phyloP scores from a whole-genome alignment of 2,888 invertebrate species.

The Eulithis prunata region DNA sequence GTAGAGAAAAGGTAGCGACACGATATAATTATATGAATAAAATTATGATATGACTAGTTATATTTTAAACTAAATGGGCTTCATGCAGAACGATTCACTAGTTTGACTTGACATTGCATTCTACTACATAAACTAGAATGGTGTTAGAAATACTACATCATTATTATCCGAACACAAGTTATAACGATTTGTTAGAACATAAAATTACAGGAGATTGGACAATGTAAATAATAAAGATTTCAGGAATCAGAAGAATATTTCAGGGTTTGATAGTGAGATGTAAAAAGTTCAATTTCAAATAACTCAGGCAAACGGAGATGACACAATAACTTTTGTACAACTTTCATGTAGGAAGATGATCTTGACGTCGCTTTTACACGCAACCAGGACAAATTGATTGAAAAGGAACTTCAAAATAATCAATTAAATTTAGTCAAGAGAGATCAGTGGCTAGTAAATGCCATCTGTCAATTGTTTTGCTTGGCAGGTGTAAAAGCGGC shows the following conservation, averaged over 20 bases:
- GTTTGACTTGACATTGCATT: background rate
- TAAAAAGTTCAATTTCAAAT: background rate
- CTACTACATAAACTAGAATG: background rate
- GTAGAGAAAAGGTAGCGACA: background rate
- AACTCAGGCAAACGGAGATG: background rate
- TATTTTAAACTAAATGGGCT: background rate
- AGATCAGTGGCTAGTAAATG: background rate
- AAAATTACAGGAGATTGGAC: background rate
- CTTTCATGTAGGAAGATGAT: background rate
- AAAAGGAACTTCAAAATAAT: background rate
- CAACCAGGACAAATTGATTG: background rate
- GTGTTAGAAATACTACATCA: too few relatives aligned
- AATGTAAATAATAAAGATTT: background rate
- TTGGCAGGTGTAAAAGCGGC: slow-evolving; percentile 7
- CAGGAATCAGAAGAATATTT: too few relatives aligned
- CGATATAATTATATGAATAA: too few relatives aligned
- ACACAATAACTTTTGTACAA: too few relatives aligned
- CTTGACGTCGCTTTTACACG: background rate
- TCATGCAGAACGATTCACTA: background rate
- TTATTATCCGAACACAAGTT: background rate
- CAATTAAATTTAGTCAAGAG: background rate
- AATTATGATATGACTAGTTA: too few relatives aligned
- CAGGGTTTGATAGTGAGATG: background rate
- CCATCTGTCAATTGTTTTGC: background rate
- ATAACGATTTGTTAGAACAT: background rate